These are phyloP conservation scores for Cathartes aura DNA, from an alignment of 2,113 vertebrate species.

Conservation along the genomic window DNA sequence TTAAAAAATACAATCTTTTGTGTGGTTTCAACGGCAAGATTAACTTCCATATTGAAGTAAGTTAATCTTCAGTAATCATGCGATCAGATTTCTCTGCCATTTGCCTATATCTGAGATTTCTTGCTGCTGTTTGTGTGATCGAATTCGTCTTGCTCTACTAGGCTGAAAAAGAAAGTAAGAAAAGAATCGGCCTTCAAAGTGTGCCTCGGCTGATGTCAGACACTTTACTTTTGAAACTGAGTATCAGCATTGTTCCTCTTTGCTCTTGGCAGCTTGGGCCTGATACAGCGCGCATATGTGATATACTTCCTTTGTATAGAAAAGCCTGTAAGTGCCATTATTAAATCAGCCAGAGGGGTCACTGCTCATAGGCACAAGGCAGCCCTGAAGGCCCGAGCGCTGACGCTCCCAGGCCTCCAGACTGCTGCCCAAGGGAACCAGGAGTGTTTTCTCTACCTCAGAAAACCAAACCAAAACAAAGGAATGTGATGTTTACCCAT, in stretches of 20 bases:
- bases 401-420: background rate
- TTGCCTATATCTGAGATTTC: background rate
- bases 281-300: fast-evolving
- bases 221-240: background rate
- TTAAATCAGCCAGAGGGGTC: background rate
- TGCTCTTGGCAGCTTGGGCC: background rate
- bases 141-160: background rate
- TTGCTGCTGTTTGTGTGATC: background rate
- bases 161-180: background rate
- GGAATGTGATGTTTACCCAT: fast-evolving
- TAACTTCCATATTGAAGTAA: background rate
- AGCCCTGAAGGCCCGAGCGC: background rate
- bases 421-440: background rate
- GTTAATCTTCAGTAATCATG: background rate
- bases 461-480: background rate
- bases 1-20: background rate
- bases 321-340: background rate
- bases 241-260: background rate
- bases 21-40: background rate
- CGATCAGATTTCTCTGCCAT: background rate
- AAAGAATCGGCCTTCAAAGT: background rate
- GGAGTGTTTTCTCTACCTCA: background rate
- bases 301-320: background rate
- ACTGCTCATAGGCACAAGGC: background rate
- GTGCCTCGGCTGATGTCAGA: background rate